Base-by-base conservation (phyloP, 2,888 invertebrate genomes). In the Tetragnatha montana region DNA sequence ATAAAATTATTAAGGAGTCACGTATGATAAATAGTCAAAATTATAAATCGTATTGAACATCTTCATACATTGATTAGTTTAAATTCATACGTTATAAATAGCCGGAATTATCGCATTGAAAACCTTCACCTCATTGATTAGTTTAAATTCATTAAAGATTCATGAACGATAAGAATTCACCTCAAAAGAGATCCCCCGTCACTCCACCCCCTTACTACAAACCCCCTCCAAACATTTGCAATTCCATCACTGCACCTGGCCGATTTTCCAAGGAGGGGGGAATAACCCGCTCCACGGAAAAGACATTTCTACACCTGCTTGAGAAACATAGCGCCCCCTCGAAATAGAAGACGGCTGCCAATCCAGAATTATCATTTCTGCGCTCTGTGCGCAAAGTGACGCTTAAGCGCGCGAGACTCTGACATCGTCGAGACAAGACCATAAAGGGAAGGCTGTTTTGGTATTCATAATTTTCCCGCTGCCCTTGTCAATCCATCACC, bases 381-480 rank as follows among this genome's bases (percentile, higher is more conserved):
- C 75, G 49, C 47, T 75, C 49, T 75, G 10, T 49, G 75, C 35
- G 47, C n/a, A 75, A 73, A 73, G 81, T 81, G 81, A 50, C 81
- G 73, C 50, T 81, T 81, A 50, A 73, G 50, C 73, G n/a, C 51
- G 51, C 7, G 21, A 19, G 12, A 17, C 22, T 74, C 49, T 86
- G 86, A 86, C 86, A 86, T 14, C 47, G 47, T 50, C 51, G 14
- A 78, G 88, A 88, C 78, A 83, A 70, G 82, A 47, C 82, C 68
- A 79, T 79, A 75, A 88, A 82, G 19, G 76, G 50, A 50, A 50
- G 71, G 71, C 88, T 88, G 88, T 83, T 88, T 88, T 78, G 70
- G 88, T 83, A 88, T 83, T 78, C 88, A 88, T 88, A 83, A 88
- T 88, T 88, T 88, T 88, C 79, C 79, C 70, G 78, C 78, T 70